These are phyloP conservation scores for Microtus ochrogaster DNA, from an alignment of 2,113 vertebrate species.

Conservation along the genomic window DNA sequence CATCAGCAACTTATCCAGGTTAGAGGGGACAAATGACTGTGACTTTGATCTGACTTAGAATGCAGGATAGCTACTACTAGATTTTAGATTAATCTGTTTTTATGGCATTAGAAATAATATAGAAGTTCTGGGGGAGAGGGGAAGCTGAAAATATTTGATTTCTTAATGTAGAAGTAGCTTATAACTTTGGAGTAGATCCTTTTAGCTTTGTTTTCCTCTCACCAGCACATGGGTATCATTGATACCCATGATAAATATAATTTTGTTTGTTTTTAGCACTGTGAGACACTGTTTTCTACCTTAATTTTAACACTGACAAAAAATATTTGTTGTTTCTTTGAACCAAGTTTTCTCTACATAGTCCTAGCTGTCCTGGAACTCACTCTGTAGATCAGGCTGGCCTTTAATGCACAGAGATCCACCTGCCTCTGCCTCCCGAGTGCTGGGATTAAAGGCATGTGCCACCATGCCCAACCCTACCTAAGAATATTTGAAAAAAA, in stretches of 20 bases:
- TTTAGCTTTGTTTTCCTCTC: not conserved
- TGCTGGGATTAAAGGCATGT: not conserved
- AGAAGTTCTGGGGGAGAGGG: not conserved
- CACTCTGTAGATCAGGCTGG: not conserved
- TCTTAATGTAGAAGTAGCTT: not conserved
- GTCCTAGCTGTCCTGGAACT: not conserved
- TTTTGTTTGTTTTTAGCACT: not conserved
- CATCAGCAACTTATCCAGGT: slow-evolving; percentile 96
- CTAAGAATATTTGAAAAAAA: not conserved
- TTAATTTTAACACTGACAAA: not conserved
- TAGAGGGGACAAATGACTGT: not conserved
- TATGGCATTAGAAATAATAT: slow-evolving; percentile 3
- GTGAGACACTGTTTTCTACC: not conserved
- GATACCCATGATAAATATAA: not conserved
- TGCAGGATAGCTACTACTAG: not conserved
- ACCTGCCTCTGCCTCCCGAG: not conserved
- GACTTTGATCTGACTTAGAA: not conserved
- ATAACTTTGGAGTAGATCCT: not conserved
- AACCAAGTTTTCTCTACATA: not conserved
- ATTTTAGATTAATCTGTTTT: not conserved
- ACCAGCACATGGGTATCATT: not conserved
- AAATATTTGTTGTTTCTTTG: not conserved
- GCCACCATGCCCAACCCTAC: not conserved
- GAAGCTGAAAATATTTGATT: not conserved
- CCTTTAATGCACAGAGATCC: not conserved